These are phyloP conservation scores for Mus spicilegus DNA, from an alignment of 2,113 vertebrate genomes.

Conservation along the genomic window DNA sequence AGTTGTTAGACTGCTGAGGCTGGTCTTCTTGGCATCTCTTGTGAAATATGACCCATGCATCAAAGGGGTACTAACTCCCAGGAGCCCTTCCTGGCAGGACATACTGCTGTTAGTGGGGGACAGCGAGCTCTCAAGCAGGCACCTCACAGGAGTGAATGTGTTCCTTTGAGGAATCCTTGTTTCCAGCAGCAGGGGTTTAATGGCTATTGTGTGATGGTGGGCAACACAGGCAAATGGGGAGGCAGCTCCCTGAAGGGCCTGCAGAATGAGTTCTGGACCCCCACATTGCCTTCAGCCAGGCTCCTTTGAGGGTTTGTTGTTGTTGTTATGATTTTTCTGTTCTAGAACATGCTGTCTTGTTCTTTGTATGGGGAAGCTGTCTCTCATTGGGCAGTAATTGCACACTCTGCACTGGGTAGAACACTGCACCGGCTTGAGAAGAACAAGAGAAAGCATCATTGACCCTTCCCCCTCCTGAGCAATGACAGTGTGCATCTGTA, in stretches of 20 bases:
- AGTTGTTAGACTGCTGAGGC: too few relatives aligned
- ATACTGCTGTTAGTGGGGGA: not conserved
- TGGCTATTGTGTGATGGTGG: not conserved
- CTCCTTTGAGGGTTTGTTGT: not conserved
- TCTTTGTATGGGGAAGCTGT: not conserved
- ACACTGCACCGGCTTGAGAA: not conserved
- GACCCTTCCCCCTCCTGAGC: too few relatives aligned
- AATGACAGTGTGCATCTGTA: not conserved
- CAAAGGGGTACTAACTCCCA: not conserved
- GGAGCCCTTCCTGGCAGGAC: conserved; percentile 29
- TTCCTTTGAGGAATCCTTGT: not conserved
- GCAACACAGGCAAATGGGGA: conserved; percentile 11
- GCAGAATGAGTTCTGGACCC: not conserved
- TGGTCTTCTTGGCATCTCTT: not conserved
- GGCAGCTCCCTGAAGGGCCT: not conserved
- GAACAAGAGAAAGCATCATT: not conserved
- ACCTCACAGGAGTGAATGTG: conserved; percentile 29
- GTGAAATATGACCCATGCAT: not conserved
- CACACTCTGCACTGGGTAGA: not conserved
- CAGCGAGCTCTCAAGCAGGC: not conserved
- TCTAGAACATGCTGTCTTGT: not conserved
- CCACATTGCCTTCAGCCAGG: not conserved
- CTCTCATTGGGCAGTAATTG: not conserved
- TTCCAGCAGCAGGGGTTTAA: not conserved
- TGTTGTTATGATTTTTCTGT: not conserved